Percentiles rank a stretch among this genome's conserved stretches.
Conservation (phyloP, 2,888 invertebrate genomes). For the Synanthedon formicaeformis region DNA sequence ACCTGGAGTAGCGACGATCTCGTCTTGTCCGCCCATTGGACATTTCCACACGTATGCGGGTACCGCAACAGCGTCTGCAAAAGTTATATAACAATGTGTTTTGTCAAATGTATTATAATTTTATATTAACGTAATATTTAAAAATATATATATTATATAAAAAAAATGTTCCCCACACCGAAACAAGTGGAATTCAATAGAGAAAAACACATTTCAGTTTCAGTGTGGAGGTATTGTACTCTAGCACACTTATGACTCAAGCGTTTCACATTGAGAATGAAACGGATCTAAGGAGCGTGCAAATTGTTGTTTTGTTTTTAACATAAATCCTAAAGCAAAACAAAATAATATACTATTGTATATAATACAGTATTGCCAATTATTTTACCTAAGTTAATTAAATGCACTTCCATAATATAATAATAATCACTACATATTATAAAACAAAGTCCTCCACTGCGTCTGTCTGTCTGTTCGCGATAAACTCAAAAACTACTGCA, state of each 20-base stretch:
- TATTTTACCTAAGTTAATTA: too few relatives aligned
- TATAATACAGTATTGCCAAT: too few relatives aligned
- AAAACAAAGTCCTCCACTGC: too few relatives aligned
- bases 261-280: conserved; percentile 58
- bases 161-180: conserved; percentile 52
- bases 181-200: conserved; percentile 32
- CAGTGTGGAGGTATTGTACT: conserved; percentile 54
- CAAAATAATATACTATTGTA: too few relatives aligned
- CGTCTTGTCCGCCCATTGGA: conserved; percentile 86
- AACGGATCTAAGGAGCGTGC: conserved; percentile 70
- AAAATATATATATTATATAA: background rate
- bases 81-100: background rate
- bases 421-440: too few relatives aligned
- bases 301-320: background rate
- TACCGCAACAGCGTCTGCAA: conserved; percentile 85
- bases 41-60: conserved; percentile 92
- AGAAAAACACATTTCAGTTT: conserved; percentile 39
- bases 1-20: conserved; percentile 66
- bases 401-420: too few relatives aligned
- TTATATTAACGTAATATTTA: background rate
- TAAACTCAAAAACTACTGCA: too few relatives aligned
- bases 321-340: too few relatives aligned
- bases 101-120: background rate
- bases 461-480: too few relatives aligned
- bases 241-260: conserved; percentile 70